Base-by-base conservation (phyloP, 2,797 vertebrate species). In the Nasua narica region DNA sequence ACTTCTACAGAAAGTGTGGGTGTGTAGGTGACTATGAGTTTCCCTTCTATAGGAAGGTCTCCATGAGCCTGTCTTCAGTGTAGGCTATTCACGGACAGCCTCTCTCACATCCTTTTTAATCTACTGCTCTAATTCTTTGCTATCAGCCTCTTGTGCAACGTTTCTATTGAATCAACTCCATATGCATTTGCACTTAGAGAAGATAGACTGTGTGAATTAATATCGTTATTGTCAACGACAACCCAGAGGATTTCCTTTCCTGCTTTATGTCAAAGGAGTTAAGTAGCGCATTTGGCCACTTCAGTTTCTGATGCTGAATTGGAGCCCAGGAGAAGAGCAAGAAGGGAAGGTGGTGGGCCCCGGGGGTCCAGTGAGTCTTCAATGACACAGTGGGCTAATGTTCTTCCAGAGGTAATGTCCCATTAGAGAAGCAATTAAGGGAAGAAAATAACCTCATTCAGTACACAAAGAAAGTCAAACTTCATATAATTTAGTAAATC, bases 401-500 rank as follows among this genome's bases (percentile, higher is more conserved):
- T 81, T 87, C 69, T 81, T 86, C 78, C 89, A 23, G 62, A 56
- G 29, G 70, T 83, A 85, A 56, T 46, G 69, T 35, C 40, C 78
- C 94, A 37, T 29, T 13, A 81, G 25, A 79, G 52, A 81, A 94
- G 87, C 70, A 69, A 93, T 94, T 90, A 87, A 90, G 50, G 52
- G 83, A 94, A 90, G 52, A 87, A 90, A 96, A 90, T 87, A 52
- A 93, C 83, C 8, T 94, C 65, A 69, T 87, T 74, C 79, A 82
- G 52, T 32, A 56, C 43, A 56, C 40, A 35, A 81, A 92, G 86
- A 89, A 90, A 79, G 74, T 87, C 58, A 82, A 81, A 89, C 78
- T 69, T 95, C 52, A 46, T 90, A 74, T 67, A 35, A 93, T 96
- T 90, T 90, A 85, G 48, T 94, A 78, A 95, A 96, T 82, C 60